A percentile compares a stretch with the other conserved stretches of the same genome.
Evolutionary conservation across 2,797 vertebrate species (phyloP).

Genomic region (Adrianichthys oophorus): DNA sequence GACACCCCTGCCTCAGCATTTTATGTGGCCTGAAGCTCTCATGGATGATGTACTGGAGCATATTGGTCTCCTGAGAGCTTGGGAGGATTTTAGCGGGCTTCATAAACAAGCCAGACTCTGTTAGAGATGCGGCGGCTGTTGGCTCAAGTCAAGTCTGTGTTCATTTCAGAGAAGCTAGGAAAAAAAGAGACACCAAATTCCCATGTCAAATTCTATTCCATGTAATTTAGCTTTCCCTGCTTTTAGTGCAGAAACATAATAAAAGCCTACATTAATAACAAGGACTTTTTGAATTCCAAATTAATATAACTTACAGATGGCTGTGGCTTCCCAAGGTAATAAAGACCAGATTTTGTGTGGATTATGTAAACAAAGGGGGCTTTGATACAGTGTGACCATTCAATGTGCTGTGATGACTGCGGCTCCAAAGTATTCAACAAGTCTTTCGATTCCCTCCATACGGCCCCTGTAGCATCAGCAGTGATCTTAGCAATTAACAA

Average conservation of each 20-base stretch:
- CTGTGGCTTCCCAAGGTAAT: constrained; percentile 58
- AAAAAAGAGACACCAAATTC: constrained; percentile 63
- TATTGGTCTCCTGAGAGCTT: constrained; percentile 52
- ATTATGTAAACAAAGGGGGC: constrained; percentile 66
- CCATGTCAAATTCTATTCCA: constrained; percentile 67
- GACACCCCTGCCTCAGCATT: constrained; percentile 34
- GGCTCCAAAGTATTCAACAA: constrained; percentile 59
- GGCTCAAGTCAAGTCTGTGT: constrained; percentile 39
- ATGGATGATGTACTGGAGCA: constrained; percentile 61
- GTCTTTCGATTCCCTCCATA: constrained; percentile 47
- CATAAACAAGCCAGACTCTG: constrained; percentile 66
- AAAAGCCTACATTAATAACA: constrained; percentile 70
- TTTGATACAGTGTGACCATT: constrained; percentile 64
- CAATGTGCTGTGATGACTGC: constrained; percentile 53
- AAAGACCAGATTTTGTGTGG: constrained; percentile 61
- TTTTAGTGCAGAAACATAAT: constrained; percentile 55
- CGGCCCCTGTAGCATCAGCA: constrained; percentile 52
- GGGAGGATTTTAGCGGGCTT: constrained; percentile 54
- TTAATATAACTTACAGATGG: constrained; percentile 74
- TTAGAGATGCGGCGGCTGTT: constrained; percentile 58
- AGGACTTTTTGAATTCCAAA: constrained; percentile 56
- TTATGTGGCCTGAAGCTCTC: constrained; percentile 55
- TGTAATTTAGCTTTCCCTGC: constrained; percentile 57
- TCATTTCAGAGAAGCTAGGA: constrained; percentile 51
- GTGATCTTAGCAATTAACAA: constrained; percentile 65